Conservation (phyloP, 2,797 vertebrate genomes). For the Amphiprion clarkii region DNA sequence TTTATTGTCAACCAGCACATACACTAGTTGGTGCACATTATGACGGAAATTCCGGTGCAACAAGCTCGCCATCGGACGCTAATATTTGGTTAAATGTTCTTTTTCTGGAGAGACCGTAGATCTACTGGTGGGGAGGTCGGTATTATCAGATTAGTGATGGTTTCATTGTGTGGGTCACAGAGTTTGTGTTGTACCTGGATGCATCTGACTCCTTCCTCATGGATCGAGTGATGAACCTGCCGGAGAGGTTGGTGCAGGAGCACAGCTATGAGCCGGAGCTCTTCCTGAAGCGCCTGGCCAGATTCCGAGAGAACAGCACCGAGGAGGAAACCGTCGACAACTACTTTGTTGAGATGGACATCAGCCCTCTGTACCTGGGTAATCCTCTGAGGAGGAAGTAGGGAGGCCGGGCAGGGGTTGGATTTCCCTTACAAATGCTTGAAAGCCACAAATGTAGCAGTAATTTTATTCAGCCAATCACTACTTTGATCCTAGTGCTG, state of each 20-base stretch:
- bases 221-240: constrained; percentile 90
- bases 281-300: constrained; percentile 82
- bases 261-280: constrained; percentile 86
- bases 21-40: no score
- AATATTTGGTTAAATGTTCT: no score
- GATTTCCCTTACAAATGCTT: no score
- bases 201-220: constrained; percentile 90
- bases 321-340: constrained; percentile 87
- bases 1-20: no score
- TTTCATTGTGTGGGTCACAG: constrained; percentile 72
- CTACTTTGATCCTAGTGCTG: neutral
- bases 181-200: constrained; percentile 88
- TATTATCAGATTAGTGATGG: no score
- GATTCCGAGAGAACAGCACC: constrained; percentile 82
- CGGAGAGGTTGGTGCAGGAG: constrained; percentile 85
- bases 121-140: no score
- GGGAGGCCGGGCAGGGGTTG: no score
- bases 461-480: no score
- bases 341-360: constrained; percentile 91
- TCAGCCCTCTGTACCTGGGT: constrained; percentile 88
- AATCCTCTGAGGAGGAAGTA: constrained; percentile 34
- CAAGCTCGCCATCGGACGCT: no score
- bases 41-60: no score
- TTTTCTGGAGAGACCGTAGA: no score
- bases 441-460: no score